Evolutionary conservation across 2,888 invertebrate genomes (phyloP).

Genomic region (Dicranocentrus wangi): DNA sequence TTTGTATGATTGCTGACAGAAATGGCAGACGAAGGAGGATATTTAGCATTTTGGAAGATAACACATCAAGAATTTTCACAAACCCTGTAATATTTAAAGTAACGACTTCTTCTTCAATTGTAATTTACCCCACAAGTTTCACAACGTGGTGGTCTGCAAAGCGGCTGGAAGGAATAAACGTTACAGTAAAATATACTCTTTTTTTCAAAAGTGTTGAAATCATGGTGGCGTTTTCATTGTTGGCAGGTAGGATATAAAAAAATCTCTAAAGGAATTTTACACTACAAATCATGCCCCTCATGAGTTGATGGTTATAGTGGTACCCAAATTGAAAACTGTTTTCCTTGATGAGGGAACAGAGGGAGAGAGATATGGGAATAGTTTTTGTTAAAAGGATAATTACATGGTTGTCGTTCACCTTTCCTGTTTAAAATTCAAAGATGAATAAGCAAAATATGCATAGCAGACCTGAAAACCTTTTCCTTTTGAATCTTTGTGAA

Average conservation of each 20-base stretch:
- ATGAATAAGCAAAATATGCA: slow-evolving; percentile 3
- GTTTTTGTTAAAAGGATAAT: not conserved
- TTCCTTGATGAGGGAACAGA: not conserved
- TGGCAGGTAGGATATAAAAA: not conserved
- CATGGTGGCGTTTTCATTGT: not conserved
- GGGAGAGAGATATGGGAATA: not conserved
- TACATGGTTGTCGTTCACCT: not conserved
- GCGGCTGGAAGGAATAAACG: no score
- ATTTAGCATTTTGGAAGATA: no score
- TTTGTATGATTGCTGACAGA: no score
- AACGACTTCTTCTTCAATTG: no score
- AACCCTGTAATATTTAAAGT: no score
- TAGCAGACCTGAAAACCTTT: no score
- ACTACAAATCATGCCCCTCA: not conserved
- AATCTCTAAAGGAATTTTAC: not conserved
- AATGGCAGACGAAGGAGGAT: no score
- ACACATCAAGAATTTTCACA: no score
- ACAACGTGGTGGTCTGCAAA: no score
- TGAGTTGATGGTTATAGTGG: not conserved
- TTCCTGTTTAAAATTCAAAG: slow-evolving; percentile 4
- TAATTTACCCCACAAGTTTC: no score
- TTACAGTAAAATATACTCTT: no score
- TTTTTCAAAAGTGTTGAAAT: not conserved
- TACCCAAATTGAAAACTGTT: not conserved
- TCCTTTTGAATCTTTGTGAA: not conserved